These are phyloP conservation scores for Ascaphus truei DNA, from an alignment of 2,113 vertebrate genomes.

Conservation along the genomic window DNA sequence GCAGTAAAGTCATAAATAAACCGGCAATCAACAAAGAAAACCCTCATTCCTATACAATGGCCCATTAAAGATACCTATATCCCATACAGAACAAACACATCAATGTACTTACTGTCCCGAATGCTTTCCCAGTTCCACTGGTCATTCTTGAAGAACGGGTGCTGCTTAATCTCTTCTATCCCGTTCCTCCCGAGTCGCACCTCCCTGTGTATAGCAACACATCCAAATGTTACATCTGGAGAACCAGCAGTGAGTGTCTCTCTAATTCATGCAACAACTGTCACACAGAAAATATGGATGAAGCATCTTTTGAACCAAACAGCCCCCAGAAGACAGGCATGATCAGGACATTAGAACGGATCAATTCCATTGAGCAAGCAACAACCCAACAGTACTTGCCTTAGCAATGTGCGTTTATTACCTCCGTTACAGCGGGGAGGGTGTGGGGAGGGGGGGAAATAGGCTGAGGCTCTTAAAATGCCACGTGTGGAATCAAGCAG, in stretches of 20 bases:
- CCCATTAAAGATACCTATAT: no score
- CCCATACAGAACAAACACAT: no score
- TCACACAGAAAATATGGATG: neutral
- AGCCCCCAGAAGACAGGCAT: no score
- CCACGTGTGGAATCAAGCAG: constrained; percentile 49
- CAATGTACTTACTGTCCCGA: constrained; percentile 84
- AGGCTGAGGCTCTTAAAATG: constrained; percentile 32
- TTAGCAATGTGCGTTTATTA: constrained; percentile 23
- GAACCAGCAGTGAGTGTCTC: neutral
- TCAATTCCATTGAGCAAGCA: neutral
- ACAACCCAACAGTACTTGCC: neutral
- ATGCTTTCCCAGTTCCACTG: constrained; percentile 97
- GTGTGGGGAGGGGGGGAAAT: constrained; percentile 7
- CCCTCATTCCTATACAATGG: no score
- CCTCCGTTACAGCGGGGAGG: constrained; percentile 25
- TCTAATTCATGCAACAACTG: neutral
- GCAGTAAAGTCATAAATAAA: no score
- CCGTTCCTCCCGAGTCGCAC: constrained; percentile 92
- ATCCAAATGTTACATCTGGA: constrained; percentile 32
- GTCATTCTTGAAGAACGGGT: constrained; percentile 95
- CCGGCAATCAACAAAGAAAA: no score
- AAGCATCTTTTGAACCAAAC: neutral
- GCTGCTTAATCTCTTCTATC: constrained; percentile 93
- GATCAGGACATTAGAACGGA: no score
- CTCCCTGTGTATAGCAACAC: constrained; percentile 74